Conservation (phyloP, 2,797 vertebrate genomes). For the Uromys caudimaculatus region DNA sequence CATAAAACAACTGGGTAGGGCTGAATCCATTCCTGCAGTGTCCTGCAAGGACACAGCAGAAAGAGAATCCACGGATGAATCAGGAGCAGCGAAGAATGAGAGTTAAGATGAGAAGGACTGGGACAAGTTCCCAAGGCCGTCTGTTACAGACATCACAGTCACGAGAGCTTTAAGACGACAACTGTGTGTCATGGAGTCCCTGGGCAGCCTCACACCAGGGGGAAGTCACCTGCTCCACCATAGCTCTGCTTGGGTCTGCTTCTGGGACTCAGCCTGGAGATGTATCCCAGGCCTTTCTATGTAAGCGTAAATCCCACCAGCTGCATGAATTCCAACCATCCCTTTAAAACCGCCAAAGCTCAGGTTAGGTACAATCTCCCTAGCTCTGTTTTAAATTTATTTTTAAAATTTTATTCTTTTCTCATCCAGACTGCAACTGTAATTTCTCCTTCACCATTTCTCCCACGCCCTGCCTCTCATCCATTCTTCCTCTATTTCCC, state of each 20-base stretch:
- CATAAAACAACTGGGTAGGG: neutral
- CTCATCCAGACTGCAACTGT: neutral
- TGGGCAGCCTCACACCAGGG: neutral
- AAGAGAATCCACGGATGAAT: neutral
- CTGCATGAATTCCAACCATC: neutral
- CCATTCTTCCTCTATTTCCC: neutral
- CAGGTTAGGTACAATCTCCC: neutral
- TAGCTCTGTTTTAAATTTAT: neutral
- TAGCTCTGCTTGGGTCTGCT: neutral
- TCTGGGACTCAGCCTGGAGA: accelerated
- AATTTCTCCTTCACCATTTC: neutral
- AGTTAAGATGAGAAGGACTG: neutral
- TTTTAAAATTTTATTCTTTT: neutral
- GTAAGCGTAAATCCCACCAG: neutral
- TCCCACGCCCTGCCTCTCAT: neutral
- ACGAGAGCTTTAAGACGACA: neutral
- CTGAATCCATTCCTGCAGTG: neutral
- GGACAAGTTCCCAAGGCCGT: neutral
- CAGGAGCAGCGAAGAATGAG: neutral
- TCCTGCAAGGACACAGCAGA: neutral
- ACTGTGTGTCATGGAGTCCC: accelerated
- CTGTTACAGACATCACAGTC: accelerated
- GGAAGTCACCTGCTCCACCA: neutral
- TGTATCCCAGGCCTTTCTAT: neutral
- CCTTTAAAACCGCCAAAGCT: neutral